Percentiles rank a stretch among this genome's conserved stretches.
Evolutionary conservation across 2,888 invertebrate species (phyloP).

Genomic region (Quadriops clusia): DNA sequence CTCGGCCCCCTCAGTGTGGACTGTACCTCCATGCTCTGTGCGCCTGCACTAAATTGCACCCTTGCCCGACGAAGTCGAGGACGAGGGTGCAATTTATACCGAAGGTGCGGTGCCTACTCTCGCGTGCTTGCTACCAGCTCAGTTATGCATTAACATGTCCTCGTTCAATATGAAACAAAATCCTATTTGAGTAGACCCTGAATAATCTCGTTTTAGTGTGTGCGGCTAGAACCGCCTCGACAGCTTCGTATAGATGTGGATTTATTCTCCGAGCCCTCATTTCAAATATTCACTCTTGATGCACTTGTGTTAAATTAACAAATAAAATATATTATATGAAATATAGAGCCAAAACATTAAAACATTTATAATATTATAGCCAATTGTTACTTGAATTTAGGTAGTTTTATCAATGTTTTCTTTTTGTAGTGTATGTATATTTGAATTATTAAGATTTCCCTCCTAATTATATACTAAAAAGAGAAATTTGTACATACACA

Average conservation of each 20-base stretch:
- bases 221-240: constrained; percentile 13
- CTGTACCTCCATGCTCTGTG: constrained; percentile 43
- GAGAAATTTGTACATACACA: constrained; percentile 32
- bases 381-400: constrained; percentile 34
- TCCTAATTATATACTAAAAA: constrained; percentile 25
- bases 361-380: constrained; percentile 29
- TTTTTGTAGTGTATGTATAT: constrained; percentile 36
- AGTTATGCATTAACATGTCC: constrained; percentile 20
- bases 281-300: constrained; percentile 23
- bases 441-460: constrained; percentile 28
- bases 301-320: constrained; percentile 31
- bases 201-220: constrained; percentile 26
- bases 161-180: constrained; percentile 19
- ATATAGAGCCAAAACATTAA: constrained; percentile 18
- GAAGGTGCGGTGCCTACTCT: constrained; percentile 20
- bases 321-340: constrained; percentile 19
- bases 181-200: constrained; percentile 9
- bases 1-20: constrained; percentile 48
- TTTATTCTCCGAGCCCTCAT: constrained; percentile 25
- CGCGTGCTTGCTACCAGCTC: constrained; percentile 28
- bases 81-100: too few relatives aligned
- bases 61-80: constrained; percentile 10
- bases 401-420: constrained; percentile 37
- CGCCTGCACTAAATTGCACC: constrained; percentile 28
- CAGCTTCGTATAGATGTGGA: constrained; percentile 32